These are phyloP conservation scores for Nomada ferruginata DNA, from an alignment of 2,888 invertebrate genomes.

Conservation along the genomic window DNA sequence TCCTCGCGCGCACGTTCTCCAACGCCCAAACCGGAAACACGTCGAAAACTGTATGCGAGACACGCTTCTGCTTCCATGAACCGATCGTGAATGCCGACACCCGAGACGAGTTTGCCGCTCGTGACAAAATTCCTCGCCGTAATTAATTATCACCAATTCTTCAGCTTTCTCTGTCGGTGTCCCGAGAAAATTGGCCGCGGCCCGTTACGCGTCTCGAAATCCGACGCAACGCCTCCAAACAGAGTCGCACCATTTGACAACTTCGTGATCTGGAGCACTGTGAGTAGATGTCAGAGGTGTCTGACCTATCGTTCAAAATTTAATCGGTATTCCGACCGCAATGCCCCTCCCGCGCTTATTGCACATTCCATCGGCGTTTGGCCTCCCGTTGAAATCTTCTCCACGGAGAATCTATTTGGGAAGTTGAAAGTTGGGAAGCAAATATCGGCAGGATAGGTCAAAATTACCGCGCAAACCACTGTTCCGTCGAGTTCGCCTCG, in stretches of 20 bases:
- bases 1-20: constrained; percentile 32
- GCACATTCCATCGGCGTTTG: neutral
- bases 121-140: constrained; percentile 39
- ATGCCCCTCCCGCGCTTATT: neutral
- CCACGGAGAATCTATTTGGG: neutral
- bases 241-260: neutral
- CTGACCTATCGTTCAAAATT: neutral
- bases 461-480: neutral
- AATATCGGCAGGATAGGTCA: neutral
- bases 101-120: constrained; percentile 31
- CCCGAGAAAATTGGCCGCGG: too few relatives aligned
- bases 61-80: constrained; percentile 61
- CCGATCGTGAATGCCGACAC: constrained; percentile 50
- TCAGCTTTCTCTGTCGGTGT: neutral
- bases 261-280: constrained; percentile 2
- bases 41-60: constrained; percentile 61
- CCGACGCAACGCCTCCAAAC: neutral
- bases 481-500: neutral
- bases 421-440: neutral
- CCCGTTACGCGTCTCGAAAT: neutral
- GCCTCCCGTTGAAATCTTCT: neutral
- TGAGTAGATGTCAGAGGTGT: neutral
- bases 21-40: constrained; percentile 65
- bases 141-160: constrained; percentile 6
- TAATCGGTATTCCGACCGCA: neutral